Conservation (phyloP, 2,113 vertebrate genomes). For the Steatornis caripensis region DNA sequence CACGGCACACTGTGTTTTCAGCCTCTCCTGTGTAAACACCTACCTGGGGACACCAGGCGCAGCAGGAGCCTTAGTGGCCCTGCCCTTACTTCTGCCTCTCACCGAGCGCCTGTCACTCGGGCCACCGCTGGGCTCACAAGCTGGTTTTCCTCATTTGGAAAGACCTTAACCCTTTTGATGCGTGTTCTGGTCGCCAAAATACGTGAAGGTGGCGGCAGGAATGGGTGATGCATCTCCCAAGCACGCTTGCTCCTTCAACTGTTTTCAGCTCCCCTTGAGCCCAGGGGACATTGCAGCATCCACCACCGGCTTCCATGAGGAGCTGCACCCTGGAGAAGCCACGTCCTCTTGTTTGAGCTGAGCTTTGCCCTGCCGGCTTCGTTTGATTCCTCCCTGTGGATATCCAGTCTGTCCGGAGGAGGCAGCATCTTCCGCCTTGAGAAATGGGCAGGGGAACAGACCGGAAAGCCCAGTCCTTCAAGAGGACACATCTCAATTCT, state of each 20-base stretch:
- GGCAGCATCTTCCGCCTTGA: neutral
- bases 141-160: neutral
- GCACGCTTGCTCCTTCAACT: neutral
- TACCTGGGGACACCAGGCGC: neutral
- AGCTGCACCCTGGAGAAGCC: neutral
- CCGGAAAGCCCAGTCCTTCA: neutral
- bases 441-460: neutral
- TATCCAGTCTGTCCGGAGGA: neutral
- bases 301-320: neutral
- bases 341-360: neutral
- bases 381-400: neutral
- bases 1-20: neutral
- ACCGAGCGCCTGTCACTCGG: neutral
- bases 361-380: neutral
- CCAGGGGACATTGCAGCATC: neutral
- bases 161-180: neutral
- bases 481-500: neutral
- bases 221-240: neutral
- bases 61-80: accelerated
- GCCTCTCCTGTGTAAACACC: neutral
- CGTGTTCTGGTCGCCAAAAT: neutral
- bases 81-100: neutral
- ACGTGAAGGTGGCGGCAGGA: neutral
- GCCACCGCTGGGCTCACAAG: neutral
- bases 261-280: neutral